Percentiles rank a stretch among this genome's conserved stretches.
Evolutionary conservation across 1,140 invertebrate genomes (phyloP).

Genomic region (Ylistrum balloti): DNA sequence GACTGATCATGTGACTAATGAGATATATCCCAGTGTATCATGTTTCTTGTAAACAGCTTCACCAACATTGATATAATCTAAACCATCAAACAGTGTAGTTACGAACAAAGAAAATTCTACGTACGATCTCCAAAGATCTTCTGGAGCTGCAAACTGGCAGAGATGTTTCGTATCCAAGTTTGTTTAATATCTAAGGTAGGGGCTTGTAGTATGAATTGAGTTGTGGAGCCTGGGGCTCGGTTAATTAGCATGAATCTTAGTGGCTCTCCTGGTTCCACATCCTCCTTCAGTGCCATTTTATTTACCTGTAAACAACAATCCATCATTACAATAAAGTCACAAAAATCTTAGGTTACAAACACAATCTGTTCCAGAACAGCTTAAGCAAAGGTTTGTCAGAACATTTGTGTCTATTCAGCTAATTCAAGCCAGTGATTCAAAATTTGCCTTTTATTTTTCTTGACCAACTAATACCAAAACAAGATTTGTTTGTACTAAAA

Average conservation of each 20-base stretch:
- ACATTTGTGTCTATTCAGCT: too few relatives aligned
- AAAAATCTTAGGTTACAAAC: background rate
- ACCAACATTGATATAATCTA: too few relatives aligned
- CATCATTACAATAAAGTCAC: background rate
- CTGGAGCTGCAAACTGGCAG: conserved; percentile 93
- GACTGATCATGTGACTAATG: too few relatives aligned
- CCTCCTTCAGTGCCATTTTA: conserved; percentile 91
- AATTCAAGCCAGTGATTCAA: too few relatives aligned
- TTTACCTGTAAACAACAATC: conserved; percentile 89
- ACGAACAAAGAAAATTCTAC: background rate
- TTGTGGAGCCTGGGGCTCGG: conserved; percentile 86
- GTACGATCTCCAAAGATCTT: conserved; percentile 87
- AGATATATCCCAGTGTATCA: too few relatives aligned
- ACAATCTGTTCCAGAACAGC: too few relatives aligned
- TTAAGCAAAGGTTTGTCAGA: too few relatives aligned
- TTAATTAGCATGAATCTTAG: conserved; percentile 92
- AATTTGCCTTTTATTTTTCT: too few relatives aligned
- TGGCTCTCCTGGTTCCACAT: conserved; percentile 86
- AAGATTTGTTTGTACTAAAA: too few relatives aligned
- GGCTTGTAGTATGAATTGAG: conserved; percentile 90
- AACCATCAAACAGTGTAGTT: too few relatives aligned
- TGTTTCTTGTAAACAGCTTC: too few relatives aligned
- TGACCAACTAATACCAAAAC: too few relatives aligned
- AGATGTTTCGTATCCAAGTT: conserved; percentile 93
- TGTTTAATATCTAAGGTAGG: conserved; percentile 86